phyloP scores from a whole-genome alignment of 2,888 invertebrate species.

The Helobdella robusta region DNA sequence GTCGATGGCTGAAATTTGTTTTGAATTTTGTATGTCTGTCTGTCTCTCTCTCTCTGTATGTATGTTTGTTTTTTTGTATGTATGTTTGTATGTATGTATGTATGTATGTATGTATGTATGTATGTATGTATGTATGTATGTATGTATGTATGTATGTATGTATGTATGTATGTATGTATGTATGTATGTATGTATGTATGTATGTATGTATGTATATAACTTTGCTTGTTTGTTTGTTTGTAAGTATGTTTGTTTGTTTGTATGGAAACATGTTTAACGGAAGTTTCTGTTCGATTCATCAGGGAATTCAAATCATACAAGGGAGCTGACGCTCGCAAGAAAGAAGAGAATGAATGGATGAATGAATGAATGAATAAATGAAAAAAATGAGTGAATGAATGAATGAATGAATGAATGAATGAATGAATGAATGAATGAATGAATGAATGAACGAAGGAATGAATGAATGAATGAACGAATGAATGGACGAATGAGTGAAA shows the following conservation, averaged over 20 bases:
- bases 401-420: conserved; percentile 13
- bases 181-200: not conserved
- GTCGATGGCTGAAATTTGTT: not conserved
- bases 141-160: not conserved
- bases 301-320: no score
- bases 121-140: not conserved
- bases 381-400: no score
- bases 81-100: not conserved
- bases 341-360: not conserved
- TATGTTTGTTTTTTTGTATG: not conserved
- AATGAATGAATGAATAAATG: not conserved
- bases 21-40: not conserved
- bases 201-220: not conserved
- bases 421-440: not conserved
- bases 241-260: no score
- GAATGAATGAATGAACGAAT: not conserved
- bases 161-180: not conserved
- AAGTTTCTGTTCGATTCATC: no score
- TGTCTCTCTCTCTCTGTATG: not conserved
- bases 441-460: conserved; percentile 1
- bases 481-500: not conserved
- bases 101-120: not conserved
- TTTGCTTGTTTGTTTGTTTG: no score
- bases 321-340: no score
- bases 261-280: no score